Conservation (phyloP, 2,113 vertebrate species). For the Paradisaea rubra region DNA sequence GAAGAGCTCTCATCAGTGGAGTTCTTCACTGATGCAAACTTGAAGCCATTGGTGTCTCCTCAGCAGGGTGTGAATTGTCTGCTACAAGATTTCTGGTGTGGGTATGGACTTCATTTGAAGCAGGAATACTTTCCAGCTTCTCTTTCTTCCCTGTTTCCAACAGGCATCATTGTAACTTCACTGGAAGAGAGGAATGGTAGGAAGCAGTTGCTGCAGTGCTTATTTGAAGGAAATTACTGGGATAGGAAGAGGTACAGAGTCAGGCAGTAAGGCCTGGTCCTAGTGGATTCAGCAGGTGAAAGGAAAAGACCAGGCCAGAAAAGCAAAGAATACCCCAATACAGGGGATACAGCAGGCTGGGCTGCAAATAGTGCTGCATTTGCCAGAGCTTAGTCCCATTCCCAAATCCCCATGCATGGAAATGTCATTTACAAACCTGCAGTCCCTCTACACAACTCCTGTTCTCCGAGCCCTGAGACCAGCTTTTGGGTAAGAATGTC, state of each 20-base stretch:
- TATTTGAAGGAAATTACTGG: background rate
- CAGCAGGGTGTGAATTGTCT: background rate
- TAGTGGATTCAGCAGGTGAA: background rate
- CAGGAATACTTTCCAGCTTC: background rate
- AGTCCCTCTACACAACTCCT: background rate
- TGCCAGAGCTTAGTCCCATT: background rate
- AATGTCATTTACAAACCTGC: background rate
- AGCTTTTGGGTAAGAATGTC: background rate
- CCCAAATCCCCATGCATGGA: accelerated
- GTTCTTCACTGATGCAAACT: background rate
- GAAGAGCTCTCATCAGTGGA: background rate
- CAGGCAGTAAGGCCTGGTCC: background rate
- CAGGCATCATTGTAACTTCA: background rate
- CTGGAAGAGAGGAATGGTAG: background rate
- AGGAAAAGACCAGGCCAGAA: background rate
- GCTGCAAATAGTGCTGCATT: background rate
- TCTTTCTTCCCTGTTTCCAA: background rate
- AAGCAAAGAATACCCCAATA: background rate
- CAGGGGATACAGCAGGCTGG: background rate
- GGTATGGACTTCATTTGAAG: background rate
- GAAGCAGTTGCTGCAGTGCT: background rate
- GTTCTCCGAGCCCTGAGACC: background rate
- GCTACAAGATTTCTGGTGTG: background rate
- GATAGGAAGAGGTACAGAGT: background rate
- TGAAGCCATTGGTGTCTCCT: background rate